Conservation (phyloP, 2,113 vertebrate species). For the Nibea coibor region DNA sequence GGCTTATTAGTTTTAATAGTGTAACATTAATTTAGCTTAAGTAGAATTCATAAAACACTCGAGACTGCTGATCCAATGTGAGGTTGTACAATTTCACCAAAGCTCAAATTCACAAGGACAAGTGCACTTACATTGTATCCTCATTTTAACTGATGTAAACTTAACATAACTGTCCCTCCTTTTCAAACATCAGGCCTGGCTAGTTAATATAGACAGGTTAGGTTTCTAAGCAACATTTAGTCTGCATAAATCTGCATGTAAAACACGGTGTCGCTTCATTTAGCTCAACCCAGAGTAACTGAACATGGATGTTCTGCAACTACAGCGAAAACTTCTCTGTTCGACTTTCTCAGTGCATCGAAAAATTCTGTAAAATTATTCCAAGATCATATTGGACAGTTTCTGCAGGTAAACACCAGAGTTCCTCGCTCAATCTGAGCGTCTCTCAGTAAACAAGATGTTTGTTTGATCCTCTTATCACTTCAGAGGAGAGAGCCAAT, state of each 20-base stretch:
- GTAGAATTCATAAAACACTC: neutral
- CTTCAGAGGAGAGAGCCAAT: neutral
- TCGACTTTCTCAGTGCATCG: too few relatives aligned
- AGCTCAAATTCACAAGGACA: neutral
- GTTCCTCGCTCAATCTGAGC: neutral
- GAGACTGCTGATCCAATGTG: neutral
- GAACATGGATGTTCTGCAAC: neutral
- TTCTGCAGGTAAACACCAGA: neutral
- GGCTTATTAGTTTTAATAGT: neutral
- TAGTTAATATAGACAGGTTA: neutral
- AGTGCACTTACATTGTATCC: neutral
- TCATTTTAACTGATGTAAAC: too few relatives aligned
- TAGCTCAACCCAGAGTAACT: neutral
- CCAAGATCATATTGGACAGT: constrained; percentile 1
- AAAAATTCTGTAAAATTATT: constrained; percentile 4
- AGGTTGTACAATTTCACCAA: neutral
- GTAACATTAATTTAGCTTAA: neutral
- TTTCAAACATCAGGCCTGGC: neutral
- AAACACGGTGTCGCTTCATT: neutral
- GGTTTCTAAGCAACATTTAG: neutral
- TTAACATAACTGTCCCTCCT: too few relatives aligned
- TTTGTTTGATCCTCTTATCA: neutral
- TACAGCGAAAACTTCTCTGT: neutral
- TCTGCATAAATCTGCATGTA: neutral
- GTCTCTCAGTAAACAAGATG: neutral